phyloP scores from a whole-genome alignment of 1,140 invertebrate species.

The Linepithema humile region DNA sequence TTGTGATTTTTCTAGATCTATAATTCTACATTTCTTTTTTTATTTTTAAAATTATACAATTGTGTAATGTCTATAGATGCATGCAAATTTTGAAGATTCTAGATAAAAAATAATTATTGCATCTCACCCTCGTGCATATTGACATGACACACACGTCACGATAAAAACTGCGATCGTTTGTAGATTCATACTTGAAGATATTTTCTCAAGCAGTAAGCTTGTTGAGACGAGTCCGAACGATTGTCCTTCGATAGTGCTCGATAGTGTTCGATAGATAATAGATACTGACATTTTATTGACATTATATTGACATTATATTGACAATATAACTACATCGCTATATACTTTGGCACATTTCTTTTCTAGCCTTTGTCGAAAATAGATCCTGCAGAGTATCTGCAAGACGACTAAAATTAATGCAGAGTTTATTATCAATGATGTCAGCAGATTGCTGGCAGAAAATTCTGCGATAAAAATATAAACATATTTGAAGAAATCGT shows the following conservation, averaged over 20 bases:
- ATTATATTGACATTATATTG: no score
- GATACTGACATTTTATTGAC: background rate
- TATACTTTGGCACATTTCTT: no score
- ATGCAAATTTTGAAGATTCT: background rate
- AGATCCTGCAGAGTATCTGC: no score
- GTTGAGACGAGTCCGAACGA: background rate
- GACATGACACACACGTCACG: background rate
- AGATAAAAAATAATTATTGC: background rate
- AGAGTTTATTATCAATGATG: no score
- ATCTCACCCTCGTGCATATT: background rate
- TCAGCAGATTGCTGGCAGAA: no score
- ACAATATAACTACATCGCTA: background rate
- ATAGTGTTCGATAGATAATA: no score
- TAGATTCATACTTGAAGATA: conserved; percentile 9
- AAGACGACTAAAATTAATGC: no score
- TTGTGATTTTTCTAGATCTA: background rate
- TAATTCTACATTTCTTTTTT: background rate
- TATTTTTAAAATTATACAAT: no score
- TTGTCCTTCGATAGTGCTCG: background rate
- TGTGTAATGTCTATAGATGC: no score
- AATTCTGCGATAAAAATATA: no score
- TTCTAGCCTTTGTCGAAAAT: no score
- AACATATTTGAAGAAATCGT: no score
- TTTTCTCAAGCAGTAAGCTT: background rate
- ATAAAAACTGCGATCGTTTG: background rate